Evolutionary conservation across 2,888 invertebrate species (phyloP).

Genomic region (Ommatoiulus sabulosus): DNA sequence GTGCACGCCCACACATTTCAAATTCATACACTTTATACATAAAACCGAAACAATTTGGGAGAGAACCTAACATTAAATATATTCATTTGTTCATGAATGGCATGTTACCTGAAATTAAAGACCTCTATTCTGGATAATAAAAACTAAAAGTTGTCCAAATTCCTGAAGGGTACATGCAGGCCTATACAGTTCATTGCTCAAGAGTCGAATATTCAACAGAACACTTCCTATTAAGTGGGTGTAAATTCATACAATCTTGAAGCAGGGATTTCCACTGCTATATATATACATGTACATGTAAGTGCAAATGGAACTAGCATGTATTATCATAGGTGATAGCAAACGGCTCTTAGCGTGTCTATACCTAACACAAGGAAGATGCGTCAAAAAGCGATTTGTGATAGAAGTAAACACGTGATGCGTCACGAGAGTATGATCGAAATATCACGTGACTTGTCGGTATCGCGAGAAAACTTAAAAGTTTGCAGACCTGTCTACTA

Average conservation of each 20-base stretch:
- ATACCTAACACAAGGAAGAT: background rate
- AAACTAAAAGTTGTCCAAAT: background rate
- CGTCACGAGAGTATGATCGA: background rate
- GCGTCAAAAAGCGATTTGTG: background rate
- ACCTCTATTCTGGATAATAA: background rate
- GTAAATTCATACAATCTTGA: background rate
- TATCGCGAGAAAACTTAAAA: background rate
- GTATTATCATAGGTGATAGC: too few species aligned
- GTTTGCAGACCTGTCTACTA: background rate
- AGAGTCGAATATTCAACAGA: background rate
- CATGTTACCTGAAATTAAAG: background rate
- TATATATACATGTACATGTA: background rate
- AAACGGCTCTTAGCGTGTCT: too few species aligned
- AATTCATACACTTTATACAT: constrained; percentile 1
- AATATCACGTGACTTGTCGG: background rate
- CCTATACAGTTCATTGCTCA: background rate
- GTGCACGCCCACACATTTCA: constrained; percentile 26
- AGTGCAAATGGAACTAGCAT: background rate
- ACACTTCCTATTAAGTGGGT: background rate
- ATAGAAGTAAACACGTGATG: background rate
- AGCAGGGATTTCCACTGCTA: background rate
- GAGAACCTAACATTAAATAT: constrained; percentile 30
- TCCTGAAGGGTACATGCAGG: background rate
- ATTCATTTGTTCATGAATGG: constrained; percentile 9
- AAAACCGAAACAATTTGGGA: constrained; percentile 9